These are phyloP conservation scores for Cavia porcellus DNA, from an alignment of 2,113 vertebrate genomes.

Conservation along the genomic window DNA sequence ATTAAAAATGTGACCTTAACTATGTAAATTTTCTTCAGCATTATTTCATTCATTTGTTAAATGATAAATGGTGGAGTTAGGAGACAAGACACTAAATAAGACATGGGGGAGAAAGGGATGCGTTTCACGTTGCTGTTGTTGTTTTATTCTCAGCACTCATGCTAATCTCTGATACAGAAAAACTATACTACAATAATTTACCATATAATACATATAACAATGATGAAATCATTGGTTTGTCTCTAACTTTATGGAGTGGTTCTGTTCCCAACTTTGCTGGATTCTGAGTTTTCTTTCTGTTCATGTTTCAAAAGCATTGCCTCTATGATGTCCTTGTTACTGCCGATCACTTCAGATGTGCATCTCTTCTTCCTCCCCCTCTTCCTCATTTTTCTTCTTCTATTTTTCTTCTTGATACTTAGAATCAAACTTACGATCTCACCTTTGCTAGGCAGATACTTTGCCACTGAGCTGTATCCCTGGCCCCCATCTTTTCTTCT, in stretches of 20 bases:
- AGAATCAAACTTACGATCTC: too few species aligned
- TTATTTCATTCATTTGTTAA: background rate
- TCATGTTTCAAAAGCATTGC: background rate
- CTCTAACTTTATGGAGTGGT: background rate
- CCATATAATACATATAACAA: background rate
- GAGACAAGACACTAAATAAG: background rate
- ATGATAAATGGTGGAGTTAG: background rate
- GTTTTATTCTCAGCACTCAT: background rate
- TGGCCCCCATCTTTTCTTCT: background rate
- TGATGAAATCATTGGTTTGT: background rate
- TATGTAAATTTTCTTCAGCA: background rate
- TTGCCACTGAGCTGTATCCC: too few species aligned
- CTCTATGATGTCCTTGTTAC: accelerated
- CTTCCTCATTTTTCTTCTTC: too few species aligned
- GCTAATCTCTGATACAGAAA: background rate
- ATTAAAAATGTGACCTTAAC: background rate
- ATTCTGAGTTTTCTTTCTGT: background rate
- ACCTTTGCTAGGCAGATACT: too few species aligned
- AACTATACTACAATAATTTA: background rate
- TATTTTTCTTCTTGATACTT: too few species aligned
- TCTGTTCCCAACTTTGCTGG: background rate
- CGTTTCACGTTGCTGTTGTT: background rate
- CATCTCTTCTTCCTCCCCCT: background rate
- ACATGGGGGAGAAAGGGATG: background rate
- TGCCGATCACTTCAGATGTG: too few species aligned